phyloP scores from a whole-genome alignment of 2,113 vertebrate species.

The Macrotis lagotis region DNA sequence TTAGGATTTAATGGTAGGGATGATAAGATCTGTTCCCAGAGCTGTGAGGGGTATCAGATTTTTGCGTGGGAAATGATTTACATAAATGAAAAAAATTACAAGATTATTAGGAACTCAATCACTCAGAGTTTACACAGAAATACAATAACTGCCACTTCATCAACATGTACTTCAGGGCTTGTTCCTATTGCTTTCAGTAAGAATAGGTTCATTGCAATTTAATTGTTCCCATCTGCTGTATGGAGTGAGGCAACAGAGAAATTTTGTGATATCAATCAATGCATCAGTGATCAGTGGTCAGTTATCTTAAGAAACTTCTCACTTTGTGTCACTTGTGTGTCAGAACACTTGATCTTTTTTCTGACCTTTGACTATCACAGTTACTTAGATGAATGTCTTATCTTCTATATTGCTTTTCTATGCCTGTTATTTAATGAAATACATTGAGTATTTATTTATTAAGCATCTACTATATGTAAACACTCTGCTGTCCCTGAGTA shows the following conservation, averaged over 20 bases:
- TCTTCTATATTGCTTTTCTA: neutral
- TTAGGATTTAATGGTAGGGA: slow-evolving; percentile 77
- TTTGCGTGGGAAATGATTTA: slow-evolving; percentile 76
- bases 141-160: slow-evolving; percentile 67
- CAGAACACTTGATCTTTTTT: neutral
- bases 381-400: neutral
- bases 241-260: too few relatives aligned
- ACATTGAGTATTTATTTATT: neutral
- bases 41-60: slow-evolving; percentile 66
- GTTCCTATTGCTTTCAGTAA: neutral
- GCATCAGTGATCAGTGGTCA: neutral
- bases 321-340: neutral
- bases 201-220: neutral
- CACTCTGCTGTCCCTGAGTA: neutral
- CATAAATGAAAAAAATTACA: slow-evolving; percentile 66
- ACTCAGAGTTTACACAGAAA: slow-evolving; percentile 74
- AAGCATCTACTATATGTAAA: neutral
- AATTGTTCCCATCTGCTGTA: neutral
- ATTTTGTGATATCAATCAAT: too few relatives aligned
- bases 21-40: slow-evolving; percentile 78
- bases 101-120: slow-evolving; percentile 58
- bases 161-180: neutral
- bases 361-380: neutral
- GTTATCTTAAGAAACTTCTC: neutral
- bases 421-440: neutral